Conservation (phyloP, 2,113 vertebrate species). For the Phaethon lepturus region DNA sequence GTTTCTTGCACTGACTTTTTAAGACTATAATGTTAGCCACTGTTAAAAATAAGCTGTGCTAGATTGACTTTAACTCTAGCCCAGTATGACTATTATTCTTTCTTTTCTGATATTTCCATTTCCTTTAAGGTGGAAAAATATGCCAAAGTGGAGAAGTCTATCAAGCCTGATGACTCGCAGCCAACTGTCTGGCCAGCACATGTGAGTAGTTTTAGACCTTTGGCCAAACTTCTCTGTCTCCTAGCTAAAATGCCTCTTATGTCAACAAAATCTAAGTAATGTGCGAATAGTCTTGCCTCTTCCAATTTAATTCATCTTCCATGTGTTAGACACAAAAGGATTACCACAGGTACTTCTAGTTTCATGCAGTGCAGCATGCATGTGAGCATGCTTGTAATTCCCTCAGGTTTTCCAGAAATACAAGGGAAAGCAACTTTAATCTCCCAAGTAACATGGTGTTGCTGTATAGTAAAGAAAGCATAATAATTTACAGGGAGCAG, state of each 20-base stretch:
- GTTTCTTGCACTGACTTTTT: background rate
- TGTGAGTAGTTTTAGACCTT: slow-evolving; percentile 75
- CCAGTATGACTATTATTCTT: background rate
- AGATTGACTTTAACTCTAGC: background rate
- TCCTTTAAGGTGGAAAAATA: slow-evolving; percentile 93
- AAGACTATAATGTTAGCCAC: background rate
- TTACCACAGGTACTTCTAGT: background rate
- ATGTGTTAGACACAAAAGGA: background rate
- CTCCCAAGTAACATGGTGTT: background rate
- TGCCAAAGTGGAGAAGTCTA: slow-evolving; percentile 93
- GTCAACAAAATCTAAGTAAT: slow-evolving; percentile 1
- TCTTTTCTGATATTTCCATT: slow-evolving; percentile 1
- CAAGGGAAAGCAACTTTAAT: background rate
- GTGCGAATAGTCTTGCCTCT: background rate
- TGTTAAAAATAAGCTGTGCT: background rate
- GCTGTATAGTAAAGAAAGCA: background rate
- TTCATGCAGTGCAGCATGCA: background rate
- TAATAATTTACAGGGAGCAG: background rate
- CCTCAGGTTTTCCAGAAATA: background rate
- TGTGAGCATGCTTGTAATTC: background rate
- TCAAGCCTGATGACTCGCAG: slow-evolving; percentile 91
- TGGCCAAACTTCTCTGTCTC: slow-evolving; percentile 16
- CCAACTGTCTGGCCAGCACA: slow-evolving; percentile 94
- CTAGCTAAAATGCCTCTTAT: background rate
- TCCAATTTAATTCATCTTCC: background rate